phyloP scores from a whole-genome alignment of 2,888 invertebrate genomes.

The Oligia fasciuncula region DNA sequence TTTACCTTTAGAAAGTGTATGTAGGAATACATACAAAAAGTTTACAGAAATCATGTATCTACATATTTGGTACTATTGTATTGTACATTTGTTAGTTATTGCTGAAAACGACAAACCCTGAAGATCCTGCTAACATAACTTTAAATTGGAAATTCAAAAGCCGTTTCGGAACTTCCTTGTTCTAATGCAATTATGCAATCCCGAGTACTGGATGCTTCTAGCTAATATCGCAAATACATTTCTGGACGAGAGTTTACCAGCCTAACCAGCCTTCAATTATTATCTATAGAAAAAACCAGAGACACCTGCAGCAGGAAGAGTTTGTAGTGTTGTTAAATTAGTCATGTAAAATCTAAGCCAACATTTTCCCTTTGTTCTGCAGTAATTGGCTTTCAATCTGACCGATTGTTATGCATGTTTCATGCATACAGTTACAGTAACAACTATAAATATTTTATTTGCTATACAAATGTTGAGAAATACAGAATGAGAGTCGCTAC shows the following conservation, averaged over 20 bases:
- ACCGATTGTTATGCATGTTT: conserved; percentile 19
- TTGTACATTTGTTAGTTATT: not conserved
- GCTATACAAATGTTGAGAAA: not conserved
- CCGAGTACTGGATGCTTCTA: not conserved
- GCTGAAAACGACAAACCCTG: not conserved
- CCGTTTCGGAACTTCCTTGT: not conserved
- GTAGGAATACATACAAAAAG: not conserved
- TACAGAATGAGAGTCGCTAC: not conserved
- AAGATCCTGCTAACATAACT: not conserved
- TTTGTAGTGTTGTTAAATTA: conserved; percentile 25
- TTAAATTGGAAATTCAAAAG: not conserved
- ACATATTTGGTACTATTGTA: not conserved
- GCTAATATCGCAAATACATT: not conserved
- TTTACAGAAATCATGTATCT: not conserved
- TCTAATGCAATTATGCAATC: not conserved
- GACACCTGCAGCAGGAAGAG: conserved; percentile 22
- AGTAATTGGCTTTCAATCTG: conserved; percentile 38
- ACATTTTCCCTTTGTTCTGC: conserved; percentile 33
- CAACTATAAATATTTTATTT: conserved; percentile 19
- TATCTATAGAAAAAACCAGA: not conserved
- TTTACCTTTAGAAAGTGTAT: not conserved
- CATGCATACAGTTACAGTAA: not conserved
- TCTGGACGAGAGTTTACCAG: not conserved
- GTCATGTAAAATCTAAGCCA: conserved; percentile 34
- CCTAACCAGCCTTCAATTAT: not conserved